phyloP scores from a whole-genome alignment of 1,140 invertebrate genomes.

The Colletes latitarsis region DNA sequence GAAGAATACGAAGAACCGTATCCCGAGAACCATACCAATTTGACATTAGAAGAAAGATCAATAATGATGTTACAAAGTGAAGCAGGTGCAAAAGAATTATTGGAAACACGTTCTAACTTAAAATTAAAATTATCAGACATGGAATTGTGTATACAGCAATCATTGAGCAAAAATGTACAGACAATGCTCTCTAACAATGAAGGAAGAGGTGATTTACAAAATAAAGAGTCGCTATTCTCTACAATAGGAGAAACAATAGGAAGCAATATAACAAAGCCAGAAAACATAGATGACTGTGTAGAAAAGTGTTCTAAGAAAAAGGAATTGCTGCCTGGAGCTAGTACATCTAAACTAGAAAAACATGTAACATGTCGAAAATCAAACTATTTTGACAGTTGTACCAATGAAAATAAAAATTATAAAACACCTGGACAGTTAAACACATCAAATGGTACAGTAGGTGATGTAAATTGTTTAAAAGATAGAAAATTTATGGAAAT shows the following conservation, averaged over 20 bases:
- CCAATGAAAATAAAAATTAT: conserved; percentile 11
- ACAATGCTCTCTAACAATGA: neutral
- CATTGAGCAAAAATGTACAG: conserved; percentile 62
- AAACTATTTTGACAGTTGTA: neutral
- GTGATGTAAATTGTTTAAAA: neutral
- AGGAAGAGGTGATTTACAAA: neutral
- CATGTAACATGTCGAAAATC: neutral
- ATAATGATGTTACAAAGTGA: conserved; percentile 69
- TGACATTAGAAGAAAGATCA: conserved; percentile 72
- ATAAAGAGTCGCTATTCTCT: conserved; percentile 3
- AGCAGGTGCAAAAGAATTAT: conserved; percentile 49
- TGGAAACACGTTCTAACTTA: conserved; percentile 27
- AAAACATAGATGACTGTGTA: neutral
- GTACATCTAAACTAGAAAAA: conserved; percentile 2
- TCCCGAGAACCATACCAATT: conserved; percentile 67
- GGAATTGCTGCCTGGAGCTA: conserved; percentile 1
- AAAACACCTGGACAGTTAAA: conserved; percentile 7
- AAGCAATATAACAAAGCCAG: neutral
- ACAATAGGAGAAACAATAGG: neutral
- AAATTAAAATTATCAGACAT: conserved; percentile 57
- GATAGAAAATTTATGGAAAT: conserved; percentile 34
- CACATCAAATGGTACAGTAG: neutral
- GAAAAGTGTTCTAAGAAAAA: neutral
- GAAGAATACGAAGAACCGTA: conserved; percentile 77
- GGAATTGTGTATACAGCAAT: conserved; percentile 57